Percentiles rank a stretch among this genome's conserved stretches.
Evolutionary conservation across 2,888 invertebrate species (phyloP).

Genomic region (Chirona hameri): DNA sequence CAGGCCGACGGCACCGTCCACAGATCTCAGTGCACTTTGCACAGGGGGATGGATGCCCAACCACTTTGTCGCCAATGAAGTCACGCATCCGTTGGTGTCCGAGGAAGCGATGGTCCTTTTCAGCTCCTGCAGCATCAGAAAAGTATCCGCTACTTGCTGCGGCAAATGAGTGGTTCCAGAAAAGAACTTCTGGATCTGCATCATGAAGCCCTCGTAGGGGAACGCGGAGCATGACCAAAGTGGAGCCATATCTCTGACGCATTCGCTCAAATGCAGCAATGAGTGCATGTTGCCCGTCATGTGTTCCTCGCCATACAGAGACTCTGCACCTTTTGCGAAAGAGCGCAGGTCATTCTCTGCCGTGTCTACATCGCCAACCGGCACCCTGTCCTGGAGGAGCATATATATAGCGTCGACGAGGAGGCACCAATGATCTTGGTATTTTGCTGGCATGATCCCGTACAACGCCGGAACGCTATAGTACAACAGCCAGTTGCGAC

Average conservation of each 20-base stretch:
- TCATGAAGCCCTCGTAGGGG: not conserved
- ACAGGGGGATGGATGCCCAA: not conserved
- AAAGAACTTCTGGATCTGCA: not conserved
- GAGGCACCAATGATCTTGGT: not conserved
- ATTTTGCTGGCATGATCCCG: not conserved
- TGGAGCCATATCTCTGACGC: not conserved
- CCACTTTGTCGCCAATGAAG: not conserved
- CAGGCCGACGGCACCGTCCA: not conserved
- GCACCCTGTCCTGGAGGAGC: too few species aligned
- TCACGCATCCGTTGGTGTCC: not conserved
- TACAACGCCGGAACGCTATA: not conserved
- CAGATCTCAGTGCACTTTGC: not conserved
- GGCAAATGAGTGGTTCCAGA: not conserved
- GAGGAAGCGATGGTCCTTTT: too few species aligned
- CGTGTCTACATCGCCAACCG: not conserved
- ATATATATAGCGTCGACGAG: not conserved
- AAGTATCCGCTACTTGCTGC: not conserved
- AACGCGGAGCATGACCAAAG: not conserved
- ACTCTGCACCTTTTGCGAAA: not conserved
- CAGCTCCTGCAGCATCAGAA: too few species aligned
- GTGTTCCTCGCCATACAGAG: not conserved
- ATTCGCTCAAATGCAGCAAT: not conserved
- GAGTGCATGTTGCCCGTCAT: not conserved
- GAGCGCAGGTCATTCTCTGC: not conserved
- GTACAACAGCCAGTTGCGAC: not conserved